Evolutionary conservation across 2,888 invertebrate genomes (phyloP).

Genomic region (Lasioglossum marginatum): DNA sequence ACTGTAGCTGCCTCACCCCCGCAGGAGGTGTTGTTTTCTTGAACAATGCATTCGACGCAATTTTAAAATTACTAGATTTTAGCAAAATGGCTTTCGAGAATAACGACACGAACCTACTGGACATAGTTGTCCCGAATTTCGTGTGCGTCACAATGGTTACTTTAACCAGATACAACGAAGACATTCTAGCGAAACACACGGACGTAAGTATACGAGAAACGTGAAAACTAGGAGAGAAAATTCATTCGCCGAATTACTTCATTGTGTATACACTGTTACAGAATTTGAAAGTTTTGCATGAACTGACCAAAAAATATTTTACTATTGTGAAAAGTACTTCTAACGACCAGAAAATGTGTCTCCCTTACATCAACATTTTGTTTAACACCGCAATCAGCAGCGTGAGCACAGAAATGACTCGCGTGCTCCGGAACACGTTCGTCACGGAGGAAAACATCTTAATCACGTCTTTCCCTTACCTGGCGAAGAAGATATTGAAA

Average conservation of each 20-base stretch:
- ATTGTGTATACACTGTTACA: slow-evolving; percentile 55
- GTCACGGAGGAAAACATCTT: slow-evolving; percentile 36
- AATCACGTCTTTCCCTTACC: slow-evolving; percentile 60
- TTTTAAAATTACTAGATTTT: slow-evolving; percentile 62
- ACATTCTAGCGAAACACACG: slow-evolving; percentile 53
- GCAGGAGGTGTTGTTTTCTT: slow-evolving; percentile 64
- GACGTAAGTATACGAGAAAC: slow-evolving; percentile 60
- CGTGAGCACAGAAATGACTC: slow-evolving; percentile 62
- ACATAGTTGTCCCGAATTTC: slow-evolving; percentile 61
- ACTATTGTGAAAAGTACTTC: slow-evolving; percentile 35
- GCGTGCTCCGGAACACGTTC: slow-evolving; percentile 13
- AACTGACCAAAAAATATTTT: slow-evolving; percentile 63
- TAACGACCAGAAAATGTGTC: slow-evolving; percentile 32
- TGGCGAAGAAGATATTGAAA: slow-evolving; percentile 64
- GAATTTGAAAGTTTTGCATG: slow-evolving; percentile 60
- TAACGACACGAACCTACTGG: slow-evolving; percentile 58
- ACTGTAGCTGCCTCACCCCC: slow-evolving; percentile 58
- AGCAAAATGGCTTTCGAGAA: slow-evolving; percentile 60
- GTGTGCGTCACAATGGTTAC: slow-evolving; percentile 65
- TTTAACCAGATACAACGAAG: slow-evolving; percentile 54
- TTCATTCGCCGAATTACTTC: neutral
- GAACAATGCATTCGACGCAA: slow-evolving; percentile 56
- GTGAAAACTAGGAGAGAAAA: neutral
- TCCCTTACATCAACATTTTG: slow-evolving; percentile 62
- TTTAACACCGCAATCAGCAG: slow-evolving; percentile 67